phyloP scores from a whole-genome alignment of 1,140 invertebrate species.

The Danaus melanippus region DNA sequence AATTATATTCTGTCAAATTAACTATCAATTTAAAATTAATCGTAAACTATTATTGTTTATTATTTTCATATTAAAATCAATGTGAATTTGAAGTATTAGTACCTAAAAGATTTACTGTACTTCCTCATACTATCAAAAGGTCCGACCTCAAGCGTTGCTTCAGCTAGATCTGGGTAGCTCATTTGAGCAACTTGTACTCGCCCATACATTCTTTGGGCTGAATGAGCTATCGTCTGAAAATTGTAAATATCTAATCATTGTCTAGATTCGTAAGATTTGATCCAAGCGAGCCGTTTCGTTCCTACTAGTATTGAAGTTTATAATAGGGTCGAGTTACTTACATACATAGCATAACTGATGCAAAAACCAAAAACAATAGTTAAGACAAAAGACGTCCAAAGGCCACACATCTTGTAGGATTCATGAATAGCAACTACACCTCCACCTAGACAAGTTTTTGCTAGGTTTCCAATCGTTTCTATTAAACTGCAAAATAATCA shows the following conservation, averaged over 20 bases:
- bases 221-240: conserved; percentile 31
- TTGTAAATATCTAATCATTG: not conserved
- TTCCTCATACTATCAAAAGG: conserved; percentile 23
- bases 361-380: conserved; percentile 31
- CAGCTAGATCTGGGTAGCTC: conserved; percentile 36
- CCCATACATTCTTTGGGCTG: conserved; percentile 38
- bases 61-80: no score
- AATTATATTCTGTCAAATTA: conserved; percentile 3
- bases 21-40: no score
- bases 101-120: conserved; percentile 30
- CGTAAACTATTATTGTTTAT: no score
- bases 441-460: conserved; percentile 40
- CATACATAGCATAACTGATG: conserved; percentile 38
- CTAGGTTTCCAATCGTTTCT: conserved; percentile 34
- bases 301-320: not conserved
- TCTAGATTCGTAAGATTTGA: no score
- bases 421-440: conserved; percentile 39
- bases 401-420: conserved; percentile 34
- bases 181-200: conserved; percentile 26
- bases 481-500: conserved; percentile 22
- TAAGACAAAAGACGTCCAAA: conserved; percentile 30
- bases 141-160: conserved; percentile 23
- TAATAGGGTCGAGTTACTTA: conserved; percentile 20
- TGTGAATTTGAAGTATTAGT: conserved; percentile 4
- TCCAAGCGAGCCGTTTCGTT: no score